Evolutionary conservation across 2,888 invertebrate genomes (phyloP).

Genomic region (Aporophyla lueneburgensis): DNA sequence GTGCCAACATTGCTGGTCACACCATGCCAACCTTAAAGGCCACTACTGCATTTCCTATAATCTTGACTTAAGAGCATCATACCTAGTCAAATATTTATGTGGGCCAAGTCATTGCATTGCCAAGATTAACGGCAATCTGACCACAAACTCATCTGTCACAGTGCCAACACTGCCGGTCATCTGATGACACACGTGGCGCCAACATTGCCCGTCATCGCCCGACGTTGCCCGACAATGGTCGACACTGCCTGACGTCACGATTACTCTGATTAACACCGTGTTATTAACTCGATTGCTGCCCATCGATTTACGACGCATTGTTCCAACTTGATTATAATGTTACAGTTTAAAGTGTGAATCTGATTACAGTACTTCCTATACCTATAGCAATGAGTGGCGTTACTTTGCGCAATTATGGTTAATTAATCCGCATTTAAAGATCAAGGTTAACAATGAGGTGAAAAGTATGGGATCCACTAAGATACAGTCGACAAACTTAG

Average conservation of each 20-base stretch:
- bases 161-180: constrained; percentile 4
- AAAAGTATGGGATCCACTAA: neutral
- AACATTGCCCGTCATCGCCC: neutral
- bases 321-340: constrained; percentile 42
- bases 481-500: neutral
- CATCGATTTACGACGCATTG: constrained; percentile 57
- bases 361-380: constrained; percentile 22
- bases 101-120: constrained; percentile 1
- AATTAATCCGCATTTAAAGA: constrained; percentile 15
- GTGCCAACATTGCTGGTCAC: constrained; percentile 14
- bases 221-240: neutral
- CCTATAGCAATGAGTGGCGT: constrained; percentile 7
- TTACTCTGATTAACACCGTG: constrained; percentile 45
- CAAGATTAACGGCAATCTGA: constrained; percentile 26
- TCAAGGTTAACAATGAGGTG: neutral
- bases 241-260: constrained; percentile 9
- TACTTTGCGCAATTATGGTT: constrained; percentile 12
- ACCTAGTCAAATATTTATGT: neutral
- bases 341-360: constrained; percentile 40
- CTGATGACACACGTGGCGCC: neutral
- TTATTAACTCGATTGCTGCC: constrained; percentile 48
- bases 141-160: constrained; percentile 16
- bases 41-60: neutral
- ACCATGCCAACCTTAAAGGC: too few relatives aligned
- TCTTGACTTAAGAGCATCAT: neutral